phyloP scores from a whole-genome alignment of 2,888 invertebrate species.

The Synanthedon andrenaeformis region DNA sequence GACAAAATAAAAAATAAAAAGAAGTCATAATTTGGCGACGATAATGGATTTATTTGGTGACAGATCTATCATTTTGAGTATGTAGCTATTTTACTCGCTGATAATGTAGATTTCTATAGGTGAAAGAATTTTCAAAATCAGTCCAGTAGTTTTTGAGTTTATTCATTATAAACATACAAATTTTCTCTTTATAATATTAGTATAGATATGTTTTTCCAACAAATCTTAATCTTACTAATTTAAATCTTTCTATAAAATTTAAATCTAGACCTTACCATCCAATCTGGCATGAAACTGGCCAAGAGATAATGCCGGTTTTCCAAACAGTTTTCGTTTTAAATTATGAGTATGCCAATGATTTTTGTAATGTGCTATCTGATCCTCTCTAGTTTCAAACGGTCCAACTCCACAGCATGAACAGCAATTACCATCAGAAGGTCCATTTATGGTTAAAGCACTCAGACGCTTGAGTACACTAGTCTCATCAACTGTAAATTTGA shows the following conservation, averaged over 20 bases:
- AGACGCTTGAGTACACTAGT: conserved; percentile 55
- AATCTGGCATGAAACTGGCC: conserved; percentile 50
- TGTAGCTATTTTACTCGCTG: too few relatives aligned
- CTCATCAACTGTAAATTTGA: conserved; percentile 50
- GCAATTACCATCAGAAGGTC: conserved; percentile 42
- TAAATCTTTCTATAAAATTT: not conserved
- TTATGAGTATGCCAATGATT: conserved; percentile 89
- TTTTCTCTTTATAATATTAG: too few relatives aligned
- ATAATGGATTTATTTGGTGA: too few relatives aligned
- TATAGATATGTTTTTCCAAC: too few relatives aligned
- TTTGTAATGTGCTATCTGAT: conserved; percentile 82
- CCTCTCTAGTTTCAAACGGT: conserved; percentile 68
- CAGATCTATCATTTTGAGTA: too few relatives aligned
- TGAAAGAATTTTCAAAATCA: too few relatives aligned
- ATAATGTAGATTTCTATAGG: not conserved
- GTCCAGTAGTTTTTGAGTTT: too few relatives aligned
- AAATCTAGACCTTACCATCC: conserved; percentile 25
- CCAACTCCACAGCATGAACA: conserved; percentile 63
- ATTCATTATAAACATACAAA: too few relatives aligned
- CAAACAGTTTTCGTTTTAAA: conserved; percentile 77
- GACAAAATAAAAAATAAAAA: too few relatives aligned
- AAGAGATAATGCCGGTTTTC: conserved; percentile 45
- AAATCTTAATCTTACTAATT: not conserved
- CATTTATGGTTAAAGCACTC: conserved; percentile 46
- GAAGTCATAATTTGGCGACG: too few relatives aligned